phyloP scores from a whole-genome alignment of 2,888 invertebrate genomes.

The Metallyticus violacea region DNA sequence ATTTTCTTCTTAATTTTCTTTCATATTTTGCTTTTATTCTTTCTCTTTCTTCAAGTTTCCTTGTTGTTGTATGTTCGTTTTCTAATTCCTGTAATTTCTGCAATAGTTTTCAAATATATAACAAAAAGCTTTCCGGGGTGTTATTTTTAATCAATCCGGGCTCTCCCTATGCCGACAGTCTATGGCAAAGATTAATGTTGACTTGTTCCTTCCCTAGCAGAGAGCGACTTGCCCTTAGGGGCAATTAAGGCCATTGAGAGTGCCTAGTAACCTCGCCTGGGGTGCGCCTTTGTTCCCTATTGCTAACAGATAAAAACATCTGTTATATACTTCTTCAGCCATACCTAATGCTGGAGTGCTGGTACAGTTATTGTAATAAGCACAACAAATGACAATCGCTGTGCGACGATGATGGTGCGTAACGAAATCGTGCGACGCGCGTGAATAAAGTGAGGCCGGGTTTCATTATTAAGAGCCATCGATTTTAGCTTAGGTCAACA shows the following conservation, averaged over 20 bases:
- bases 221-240: not conserved
- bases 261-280: not conserved
- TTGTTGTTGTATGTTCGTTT: not conserved
- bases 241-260: slow-evolving; percentile 5
- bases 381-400: not conserved
- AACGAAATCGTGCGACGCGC: not conserved
- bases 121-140: not conserved
- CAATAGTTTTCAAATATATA: not conserved
- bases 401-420: not conserved
- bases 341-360: not conserved
- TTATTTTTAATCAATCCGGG: not conserved
- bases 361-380: not conserved
- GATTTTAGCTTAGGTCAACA: not conserved
- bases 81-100: not conserved
- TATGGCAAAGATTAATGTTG: not conserved
- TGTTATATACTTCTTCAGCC: not conserved
- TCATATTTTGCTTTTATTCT: not conserved
- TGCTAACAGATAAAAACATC: not conserved
- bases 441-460: too few relatives aligned
- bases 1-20: too few relatives aligned
- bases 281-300: not conserved
- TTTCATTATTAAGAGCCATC: not conserved
- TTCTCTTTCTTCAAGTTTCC: not conserved
- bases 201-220: not conserved
- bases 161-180: not conserved